These are phyloP conservation scores for Chelonia mydas DNA, from an alignment of 2,797 vertebrate species.

Conservation along the genomic window DNA sequence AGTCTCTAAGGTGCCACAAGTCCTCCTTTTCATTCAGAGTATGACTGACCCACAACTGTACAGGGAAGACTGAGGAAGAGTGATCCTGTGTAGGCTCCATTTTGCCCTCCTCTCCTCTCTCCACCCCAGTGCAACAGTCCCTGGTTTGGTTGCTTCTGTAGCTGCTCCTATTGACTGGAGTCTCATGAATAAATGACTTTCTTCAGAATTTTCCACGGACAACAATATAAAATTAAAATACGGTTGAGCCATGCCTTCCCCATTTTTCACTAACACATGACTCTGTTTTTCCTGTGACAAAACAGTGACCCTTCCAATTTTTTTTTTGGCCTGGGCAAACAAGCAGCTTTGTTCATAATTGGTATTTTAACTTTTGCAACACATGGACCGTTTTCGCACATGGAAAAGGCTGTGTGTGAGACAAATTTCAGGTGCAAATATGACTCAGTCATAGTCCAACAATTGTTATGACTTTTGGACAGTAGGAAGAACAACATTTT, in stretches of 20 bases:
- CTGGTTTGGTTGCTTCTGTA: neutral
- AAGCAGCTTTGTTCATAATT: neutral
- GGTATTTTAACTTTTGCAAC: neutral
- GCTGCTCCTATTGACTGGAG: neutral
- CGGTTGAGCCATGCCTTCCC: neutral
- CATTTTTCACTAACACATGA: neutral
- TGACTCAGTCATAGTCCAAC: neutral
- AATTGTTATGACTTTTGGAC: neutral
- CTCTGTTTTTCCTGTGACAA: neutral
- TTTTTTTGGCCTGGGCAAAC: neutral
- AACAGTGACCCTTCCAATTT: neutral
- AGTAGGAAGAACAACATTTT: neutral
- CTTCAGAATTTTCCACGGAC: rapidly evolving
- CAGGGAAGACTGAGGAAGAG: too few species aligned
- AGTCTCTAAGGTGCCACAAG: too few species aligned
- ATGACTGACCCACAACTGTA: too few species aligned
- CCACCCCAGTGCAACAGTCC: neutral
- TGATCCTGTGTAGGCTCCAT: neutral
- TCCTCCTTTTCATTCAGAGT: too few species aligned
- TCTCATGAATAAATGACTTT: neutral
- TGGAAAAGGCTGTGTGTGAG: neutral
- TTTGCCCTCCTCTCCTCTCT: neutral
- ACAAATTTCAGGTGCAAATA: neutral
- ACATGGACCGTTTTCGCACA: too few species aligned
- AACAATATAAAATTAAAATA: neutral